Evolutionary conservation across 1,140 invertebrate species (phyloP).

Genomic region (Aphis gossypii): DNA sequence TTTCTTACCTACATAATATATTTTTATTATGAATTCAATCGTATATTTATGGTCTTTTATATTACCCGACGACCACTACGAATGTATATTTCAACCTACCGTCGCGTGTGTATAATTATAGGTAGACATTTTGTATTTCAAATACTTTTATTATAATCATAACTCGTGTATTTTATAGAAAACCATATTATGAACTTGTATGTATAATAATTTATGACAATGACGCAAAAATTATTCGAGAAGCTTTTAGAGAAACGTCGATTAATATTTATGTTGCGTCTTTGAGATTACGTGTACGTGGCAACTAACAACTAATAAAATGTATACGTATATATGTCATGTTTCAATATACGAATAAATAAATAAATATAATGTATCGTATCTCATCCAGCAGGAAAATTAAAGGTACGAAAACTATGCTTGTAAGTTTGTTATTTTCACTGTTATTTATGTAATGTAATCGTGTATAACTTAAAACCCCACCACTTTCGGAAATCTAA

Average conservation of each 20-base stretch:
- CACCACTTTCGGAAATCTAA: neutral
- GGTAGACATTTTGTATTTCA: neutral
- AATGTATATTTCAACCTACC: neutral
- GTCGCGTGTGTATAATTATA: neutral
- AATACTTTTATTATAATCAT: neutral
- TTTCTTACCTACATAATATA: neutral
- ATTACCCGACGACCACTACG: neutral
- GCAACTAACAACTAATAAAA: neutral
- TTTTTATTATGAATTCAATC: neutral
- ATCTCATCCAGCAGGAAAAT: neutral
- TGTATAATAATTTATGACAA: neutral
- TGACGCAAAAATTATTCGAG: neutral
- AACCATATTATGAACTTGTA: neutral
- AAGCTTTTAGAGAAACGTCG: neutral
- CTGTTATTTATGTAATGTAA: neutral
- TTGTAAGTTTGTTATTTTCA: neutral
- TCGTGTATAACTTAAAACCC: neutral
- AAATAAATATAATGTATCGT: neutral
- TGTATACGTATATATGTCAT: neutral
- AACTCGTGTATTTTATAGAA: neutral
- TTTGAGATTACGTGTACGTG: neutral
- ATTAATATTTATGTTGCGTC: neutral
- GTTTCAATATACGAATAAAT: too few relatives aligned
- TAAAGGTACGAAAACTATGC: neutral
- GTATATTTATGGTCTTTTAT: neutral